Conservation (phyloP, 2,888 invertebrate species). For the Athrips mouffetella region DNA sequence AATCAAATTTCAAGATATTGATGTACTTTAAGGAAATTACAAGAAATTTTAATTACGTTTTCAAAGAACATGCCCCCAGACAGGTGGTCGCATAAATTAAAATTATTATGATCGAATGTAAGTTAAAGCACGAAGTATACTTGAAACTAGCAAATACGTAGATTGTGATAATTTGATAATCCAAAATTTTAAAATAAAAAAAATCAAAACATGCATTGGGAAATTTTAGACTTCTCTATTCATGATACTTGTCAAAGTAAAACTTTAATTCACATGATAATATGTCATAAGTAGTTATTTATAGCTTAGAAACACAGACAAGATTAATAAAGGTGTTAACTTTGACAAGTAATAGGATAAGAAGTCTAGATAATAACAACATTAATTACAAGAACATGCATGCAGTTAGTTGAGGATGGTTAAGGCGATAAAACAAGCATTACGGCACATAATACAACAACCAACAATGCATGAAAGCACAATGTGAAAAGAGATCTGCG, state of each 20-base stretch:
- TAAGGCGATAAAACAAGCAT: conserved; percentile 38
- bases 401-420: conserved; percentile 38
- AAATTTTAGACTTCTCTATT: no score
- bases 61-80: conserved; percentile 32
- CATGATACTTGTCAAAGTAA: neutral
- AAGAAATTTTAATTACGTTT: conserved; percentile 34
- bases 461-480: conserved; percentile 41
- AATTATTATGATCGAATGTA: conserved; percentile 27
- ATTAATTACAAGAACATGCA: conserved; percentile 32
- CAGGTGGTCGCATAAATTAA: conserved; percentile 48
- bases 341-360: conserved; percentile 7
- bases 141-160: conserved; percentile 30
- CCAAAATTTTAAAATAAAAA: no score
- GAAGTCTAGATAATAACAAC: conserved; percentile 20
- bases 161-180: no score
- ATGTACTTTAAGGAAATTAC: conserved; percentile 30
- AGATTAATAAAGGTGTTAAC: neutral
- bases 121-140: conserved; percentile 22
- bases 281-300: neutral
- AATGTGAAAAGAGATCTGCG: conserved; percentile 69
- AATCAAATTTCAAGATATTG: conserved; percentile 5
- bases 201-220: no score
- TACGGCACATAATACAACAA: conserved; percentile 35
- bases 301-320: neutral
- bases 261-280: no score